Evolutionary conservation across 1,140 invertebrate species (phyloP).

Genomic region (Campoletis sonorensis): DNA sequence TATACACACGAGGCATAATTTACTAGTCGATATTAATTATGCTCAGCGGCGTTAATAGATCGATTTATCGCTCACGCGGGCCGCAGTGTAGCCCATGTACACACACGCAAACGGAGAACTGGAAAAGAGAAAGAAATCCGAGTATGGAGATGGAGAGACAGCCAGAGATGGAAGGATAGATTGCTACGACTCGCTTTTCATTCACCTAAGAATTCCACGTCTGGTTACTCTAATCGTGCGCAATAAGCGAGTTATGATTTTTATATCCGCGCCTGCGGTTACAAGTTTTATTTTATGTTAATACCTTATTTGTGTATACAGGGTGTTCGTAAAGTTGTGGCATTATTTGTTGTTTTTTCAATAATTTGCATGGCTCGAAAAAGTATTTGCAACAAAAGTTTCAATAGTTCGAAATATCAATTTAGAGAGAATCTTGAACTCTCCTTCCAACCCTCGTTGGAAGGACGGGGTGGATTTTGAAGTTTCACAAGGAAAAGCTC

Average conservation of each 20-base stretch:
- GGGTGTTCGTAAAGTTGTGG: not conserved
- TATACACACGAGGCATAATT: constrained; percentile 50
- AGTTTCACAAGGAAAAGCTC: no score
- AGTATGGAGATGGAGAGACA: not conserved
- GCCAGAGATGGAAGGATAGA: not conserved
- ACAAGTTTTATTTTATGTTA: not conserved
- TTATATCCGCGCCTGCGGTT: not conserved
- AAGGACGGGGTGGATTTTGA: no score
- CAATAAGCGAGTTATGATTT: not conserved
- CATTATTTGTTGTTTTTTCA: not conserved
- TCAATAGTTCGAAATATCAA: no score
- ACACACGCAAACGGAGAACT: constrained; percentile 8
- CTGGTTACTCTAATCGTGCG: constrained; percentile 28
- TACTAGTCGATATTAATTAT: constrained; percentile 62
- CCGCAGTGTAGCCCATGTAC: not conserved
- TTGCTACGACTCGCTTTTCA: constrained; percentile 4
- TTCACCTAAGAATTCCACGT: constrained; percentile 22
- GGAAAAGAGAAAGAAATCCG: not conserved
- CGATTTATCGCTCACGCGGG: constrained; percentile 55
- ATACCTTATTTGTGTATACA: not conserved
- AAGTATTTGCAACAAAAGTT: no score
- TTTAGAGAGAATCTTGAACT: no score
- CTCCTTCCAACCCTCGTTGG: no score
- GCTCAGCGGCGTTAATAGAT: constrained; percentile 59
- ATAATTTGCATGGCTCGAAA: no score